A percentile compares a stretch with the other conserved stretches of the same genome.
These are phyloP conservation scores for Danaus chrysippus DNA, from an alignment of 2,888 invertebrate genomes.

Conservation along the genomic window DNA sequence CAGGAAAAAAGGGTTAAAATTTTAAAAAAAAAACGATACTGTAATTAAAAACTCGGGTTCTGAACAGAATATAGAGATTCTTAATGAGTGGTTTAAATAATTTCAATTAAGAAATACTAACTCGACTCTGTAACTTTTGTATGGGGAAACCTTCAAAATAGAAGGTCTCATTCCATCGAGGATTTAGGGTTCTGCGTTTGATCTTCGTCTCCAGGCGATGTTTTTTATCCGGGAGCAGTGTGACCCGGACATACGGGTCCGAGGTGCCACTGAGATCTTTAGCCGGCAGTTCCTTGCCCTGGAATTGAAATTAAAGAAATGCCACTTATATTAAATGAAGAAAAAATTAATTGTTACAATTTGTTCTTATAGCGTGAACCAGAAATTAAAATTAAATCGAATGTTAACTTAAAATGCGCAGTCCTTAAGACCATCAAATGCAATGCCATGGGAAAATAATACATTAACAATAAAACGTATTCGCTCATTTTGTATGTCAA, in stretches of 20 bases:
- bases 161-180: constrained; percentile 96
- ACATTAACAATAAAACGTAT: no score
- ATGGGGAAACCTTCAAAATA: constrained; percentile 97
- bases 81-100: not conserved
- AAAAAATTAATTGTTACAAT: no score
- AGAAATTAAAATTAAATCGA: no score
- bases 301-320: constrained; percentile 38
- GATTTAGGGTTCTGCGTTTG: constrained; percentile 92
- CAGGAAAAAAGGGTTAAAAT: no score
- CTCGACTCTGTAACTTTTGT: constrained; percentile 94
- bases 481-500: no score
- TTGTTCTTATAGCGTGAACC: no score
- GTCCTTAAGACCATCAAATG: no score
- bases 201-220: constrained; percentile 95
- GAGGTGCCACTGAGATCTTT: constrained; percentile 95
- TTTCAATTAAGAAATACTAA: constrained; percentile 35
- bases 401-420: no score
- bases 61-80: not conserved
- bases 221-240: constrained; percentile 93
- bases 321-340: no score
- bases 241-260: constrained; percentile 94
- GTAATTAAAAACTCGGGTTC: no score
- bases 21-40: no score
- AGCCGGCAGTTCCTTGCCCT: constrained; percentile 96
- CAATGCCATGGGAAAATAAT: no score